A percentile compares a stretch with the other conserved stretches of the same genome.
Conservation (phyloP, 2,888 invertebrate genomes). For the Thereva nobilitata region DNA sequence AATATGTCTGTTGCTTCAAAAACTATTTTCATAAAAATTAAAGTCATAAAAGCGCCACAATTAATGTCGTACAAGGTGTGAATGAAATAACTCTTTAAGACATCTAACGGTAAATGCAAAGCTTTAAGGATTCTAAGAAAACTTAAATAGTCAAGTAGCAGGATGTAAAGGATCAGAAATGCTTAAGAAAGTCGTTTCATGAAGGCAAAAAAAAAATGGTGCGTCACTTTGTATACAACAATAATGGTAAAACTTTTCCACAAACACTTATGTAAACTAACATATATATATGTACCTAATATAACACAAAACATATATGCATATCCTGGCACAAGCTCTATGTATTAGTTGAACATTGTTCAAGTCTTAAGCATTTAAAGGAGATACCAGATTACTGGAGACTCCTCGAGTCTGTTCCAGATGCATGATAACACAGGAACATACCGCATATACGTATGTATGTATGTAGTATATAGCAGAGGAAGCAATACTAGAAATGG, state of each 20-base stretch:
- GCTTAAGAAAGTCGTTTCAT: constrained; percentile 15
- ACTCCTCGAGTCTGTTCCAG: background rate
- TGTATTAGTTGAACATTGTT: background rate
- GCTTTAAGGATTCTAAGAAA: background rate
- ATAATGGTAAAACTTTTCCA: constrained; percentile 18
- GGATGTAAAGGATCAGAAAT: constrained; percentile 22
- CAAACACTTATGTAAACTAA: background rate
- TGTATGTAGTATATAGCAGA: background rate
- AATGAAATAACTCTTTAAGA: too few relatives aligned
- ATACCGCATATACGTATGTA: background rate
- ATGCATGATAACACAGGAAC: too few relatives aligned
- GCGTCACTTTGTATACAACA: constrained; percentile 28
- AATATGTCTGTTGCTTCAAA: too few relatives aligned
- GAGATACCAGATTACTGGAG: constrained; percentile 5
- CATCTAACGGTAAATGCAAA: background rate
- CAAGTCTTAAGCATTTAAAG: constrained; percentile 5
- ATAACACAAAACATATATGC: too few relatives aligned
- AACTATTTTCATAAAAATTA: too few relatives aligned
- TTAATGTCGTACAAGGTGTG: too few relatives aligned
- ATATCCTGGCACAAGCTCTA: too few relatives aligned
- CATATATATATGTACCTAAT: too few relatives aligned
- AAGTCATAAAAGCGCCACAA: too few relatives aligned
- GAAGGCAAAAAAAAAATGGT: background rate
- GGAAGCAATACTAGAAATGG: constrained; percentile 19
- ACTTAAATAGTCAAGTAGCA: constrained; percentile 28